A percentile compares a stretch with the other conserved stretches of the same genome.
Conservation (phyloP, 2,888 invertebrate genomes). For the Hydriomena furcata region DNA sequence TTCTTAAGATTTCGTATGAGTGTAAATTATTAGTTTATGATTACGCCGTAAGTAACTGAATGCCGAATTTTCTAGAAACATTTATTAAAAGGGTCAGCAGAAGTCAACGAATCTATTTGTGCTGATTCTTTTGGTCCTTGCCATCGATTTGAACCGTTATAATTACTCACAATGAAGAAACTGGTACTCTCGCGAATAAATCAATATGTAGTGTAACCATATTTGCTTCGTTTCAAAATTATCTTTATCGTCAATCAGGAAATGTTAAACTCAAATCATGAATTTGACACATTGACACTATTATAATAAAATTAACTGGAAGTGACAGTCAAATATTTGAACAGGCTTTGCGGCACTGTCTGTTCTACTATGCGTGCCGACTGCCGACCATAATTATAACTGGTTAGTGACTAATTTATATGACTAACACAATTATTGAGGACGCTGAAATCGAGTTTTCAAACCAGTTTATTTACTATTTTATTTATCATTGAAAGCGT, state of each 20-base stretch:
- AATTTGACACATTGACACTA: conserved; percentile 9
- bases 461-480: conserved; percentile 37
- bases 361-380: conserved; percentile 28
- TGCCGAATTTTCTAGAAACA: conserved; percentile 58
- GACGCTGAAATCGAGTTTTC: conserved; percentile 42
- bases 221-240: neutral
- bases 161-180: conserved; percentile 28
- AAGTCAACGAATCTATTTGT: conserved; percentile 34
- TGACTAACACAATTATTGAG: conserved; percentile 41
- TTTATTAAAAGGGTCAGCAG: conserved; percentile 26
- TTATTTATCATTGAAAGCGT: conserved; percentile 30
- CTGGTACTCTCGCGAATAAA: conserved; percentile 18
- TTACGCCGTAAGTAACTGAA: conserved; percentile 20
- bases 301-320: conserved; percentile 6
- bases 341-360: conserved; percentile 11
- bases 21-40: no score
- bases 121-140: conserved; percentile 32
- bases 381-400: conserved; percentile 27
- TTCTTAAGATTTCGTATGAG: no score
- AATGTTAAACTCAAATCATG: conserved; percentile 5
- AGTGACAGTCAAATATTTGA: conserved; percentile 13
- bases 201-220: conserved; percentile 10
- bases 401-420: conserved; percentile 41
- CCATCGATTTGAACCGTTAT: conserved; percentile 27
- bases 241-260: conserved; percentile 6